A percentile compares a stretch with the other conserved stretches of the same genome.
Conservation (phyloP, 2,797 vertebrate species). For the Zenarchopterus dispar region DNA sequence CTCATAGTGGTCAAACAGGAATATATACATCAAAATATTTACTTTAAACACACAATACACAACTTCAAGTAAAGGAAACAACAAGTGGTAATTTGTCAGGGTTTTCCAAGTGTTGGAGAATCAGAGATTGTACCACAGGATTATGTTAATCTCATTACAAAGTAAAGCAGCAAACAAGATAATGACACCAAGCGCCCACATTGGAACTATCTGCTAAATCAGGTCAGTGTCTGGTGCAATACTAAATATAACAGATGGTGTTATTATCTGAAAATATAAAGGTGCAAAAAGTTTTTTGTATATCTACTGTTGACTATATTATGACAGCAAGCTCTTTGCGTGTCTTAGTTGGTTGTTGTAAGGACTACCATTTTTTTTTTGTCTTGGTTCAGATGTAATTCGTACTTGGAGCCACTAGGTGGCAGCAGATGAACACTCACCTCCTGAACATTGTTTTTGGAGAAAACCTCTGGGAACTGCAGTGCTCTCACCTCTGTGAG, state of each 20-base stretch:
- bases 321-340: too few relatives aligned
- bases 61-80: too few relatives aligned
- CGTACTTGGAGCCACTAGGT: constrained; percentile 30
- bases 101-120: too few relatives aligned
- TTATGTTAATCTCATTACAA: constrained; percentile 67
- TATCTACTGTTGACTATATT: too few relatives aligned
- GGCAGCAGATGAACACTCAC: constrained; percentile 79
- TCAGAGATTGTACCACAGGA: constrained; percentile 48
- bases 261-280: too few relatives aligned
- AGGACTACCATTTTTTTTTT: neutral
- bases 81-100: too few relatives aligned
- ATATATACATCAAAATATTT: too few relatives aligned
- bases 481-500: constrained; percentile 91
- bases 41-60: too few relatives aligned
- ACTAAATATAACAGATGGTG: neutral
- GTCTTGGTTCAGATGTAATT: neutral
- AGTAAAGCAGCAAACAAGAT: constrained; percentile 41
- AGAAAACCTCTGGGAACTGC: constrained; percentile 90
- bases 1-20: too few relatives aligned
- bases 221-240: neutral
- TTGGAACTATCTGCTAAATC: neutral
- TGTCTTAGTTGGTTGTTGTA: neutral
- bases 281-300: too few relatives aligned
- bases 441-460: constrained; percentile 90
- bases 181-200: neutral